Evolutionary conservation across 2,797 vertebrate species (phyloP).

Genomic region (Poeciliopsis paucimaculata): DNA sequence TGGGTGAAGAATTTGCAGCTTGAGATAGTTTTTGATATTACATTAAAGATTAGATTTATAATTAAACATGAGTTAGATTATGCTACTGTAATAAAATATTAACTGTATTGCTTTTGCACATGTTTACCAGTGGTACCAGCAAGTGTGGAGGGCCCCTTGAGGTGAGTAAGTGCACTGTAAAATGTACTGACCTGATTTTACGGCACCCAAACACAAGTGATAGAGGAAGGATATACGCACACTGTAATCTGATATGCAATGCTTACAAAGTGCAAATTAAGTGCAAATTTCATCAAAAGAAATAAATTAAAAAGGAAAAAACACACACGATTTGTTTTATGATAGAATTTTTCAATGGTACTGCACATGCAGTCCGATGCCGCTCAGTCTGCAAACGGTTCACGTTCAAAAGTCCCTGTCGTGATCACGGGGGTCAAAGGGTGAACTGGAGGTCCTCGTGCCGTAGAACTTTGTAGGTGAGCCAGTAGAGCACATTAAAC

Average conservation of each 20-base stretch:
- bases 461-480: slow-evolving; percentile 91
- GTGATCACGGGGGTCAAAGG: slow-evolving; percentile 67
- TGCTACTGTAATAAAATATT: neutral
- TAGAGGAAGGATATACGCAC: slow-evolving; percentile 23
- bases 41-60: neutral
- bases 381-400: slow-evolving; percentile 59
- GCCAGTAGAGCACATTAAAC: slow-evolving; percentile 96
- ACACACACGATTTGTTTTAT: slow-evolving; percentile 37
- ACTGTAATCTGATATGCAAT: slow-evolving; percentile 36
- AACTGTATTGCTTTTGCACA: neutral
- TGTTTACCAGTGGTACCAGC: neutral
- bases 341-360: slow-evolving; percentile 22
- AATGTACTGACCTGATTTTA: slow-evolving; percentile 6
- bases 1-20: neutral
- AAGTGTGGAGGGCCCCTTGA: neutral
- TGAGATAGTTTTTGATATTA: neutral
- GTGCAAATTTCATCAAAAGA: slow-evolving; percentile 26
- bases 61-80: neutral
- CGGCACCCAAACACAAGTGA: slow-evolving; percentile 27
- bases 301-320: slow-evolving; percentile 39
- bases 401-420: slow-evolving; percentile 42
- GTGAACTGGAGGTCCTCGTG: slow-evolving; percentile 84
- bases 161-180: slow-evolving; percentile 4
- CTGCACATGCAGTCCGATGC: slow-evolving; percentile 56
- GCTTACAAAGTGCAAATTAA: slow-evolving; percentile 42